These are phyloP conservation scores for Omphaloscelis lunosa DNA, from an alignment of 2,888 invertebrate genomes.

Conservation along the genomic window DNA sequence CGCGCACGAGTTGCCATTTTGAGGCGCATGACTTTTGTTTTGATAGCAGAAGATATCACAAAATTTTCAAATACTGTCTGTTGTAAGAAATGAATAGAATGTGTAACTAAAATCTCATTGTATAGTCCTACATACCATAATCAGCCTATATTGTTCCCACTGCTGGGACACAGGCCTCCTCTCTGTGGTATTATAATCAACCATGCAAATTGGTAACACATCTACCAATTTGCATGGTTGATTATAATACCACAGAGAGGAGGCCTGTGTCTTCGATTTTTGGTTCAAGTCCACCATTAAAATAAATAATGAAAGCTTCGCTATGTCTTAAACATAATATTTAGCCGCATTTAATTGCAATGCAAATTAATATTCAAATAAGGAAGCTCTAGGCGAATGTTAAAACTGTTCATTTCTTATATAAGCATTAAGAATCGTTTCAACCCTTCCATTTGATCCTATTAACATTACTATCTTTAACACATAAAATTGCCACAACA, in stretches of 20 bases:
- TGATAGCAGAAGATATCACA: neutral
- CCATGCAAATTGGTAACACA: too few species aligned
- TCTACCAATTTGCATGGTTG: too few species aligned
- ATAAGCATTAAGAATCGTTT: neutral
- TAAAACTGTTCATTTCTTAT: neutral
- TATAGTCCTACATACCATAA: neutral
- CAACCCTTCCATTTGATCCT: neutral
- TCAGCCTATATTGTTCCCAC: neutral
- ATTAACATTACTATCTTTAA: neutral
- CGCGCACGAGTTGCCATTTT: conserved; percentile 24
- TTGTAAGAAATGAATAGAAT: neutral
- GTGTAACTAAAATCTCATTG: neutral
- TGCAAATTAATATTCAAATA: neutral
- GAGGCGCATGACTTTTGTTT: neutral
- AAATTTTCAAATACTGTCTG: neutral
- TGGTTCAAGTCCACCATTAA: too few species aligned
- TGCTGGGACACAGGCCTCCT: neutral
- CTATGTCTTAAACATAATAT: neutral
- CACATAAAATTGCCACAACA: conserved; percentile 2
- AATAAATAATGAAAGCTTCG: too few species aligned
- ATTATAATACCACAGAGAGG: too few species aligned
- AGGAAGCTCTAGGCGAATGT: too few species aligned
- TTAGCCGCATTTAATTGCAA: neutral
- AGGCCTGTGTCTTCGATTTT: too few species aligned
- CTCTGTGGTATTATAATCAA: too few species aligned